Evolutionary conservation across 2,888 invertebrate species (phyloP).

Genomic region (Tetrapedia diversipes): DNA sequence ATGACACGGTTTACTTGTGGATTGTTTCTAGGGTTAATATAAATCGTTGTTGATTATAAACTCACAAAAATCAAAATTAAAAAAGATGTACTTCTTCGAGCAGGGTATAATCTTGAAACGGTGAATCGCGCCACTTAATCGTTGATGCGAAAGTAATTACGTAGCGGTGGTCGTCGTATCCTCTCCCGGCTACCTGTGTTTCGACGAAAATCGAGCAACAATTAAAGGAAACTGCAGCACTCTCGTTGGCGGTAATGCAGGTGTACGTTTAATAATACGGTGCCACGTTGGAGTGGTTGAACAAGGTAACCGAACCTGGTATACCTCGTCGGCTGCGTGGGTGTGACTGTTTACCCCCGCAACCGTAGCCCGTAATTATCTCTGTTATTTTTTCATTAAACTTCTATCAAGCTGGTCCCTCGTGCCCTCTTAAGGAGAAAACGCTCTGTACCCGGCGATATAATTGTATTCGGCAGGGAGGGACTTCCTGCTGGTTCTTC

Average conservation of each 20-base stretch:
- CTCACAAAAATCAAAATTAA: not conserved
- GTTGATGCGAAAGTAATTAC: slow-evolving; percentile 4
- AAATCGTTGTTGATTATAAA: too few species aligned
- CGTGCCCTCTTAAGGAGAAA: slow-evolving; percentile 50
- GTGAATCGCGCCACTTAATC: not conserved
- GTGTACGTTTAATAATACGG: slow-evolving; percentile 39
- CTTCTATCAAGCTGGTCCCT: slow-evolving; percentile 68
- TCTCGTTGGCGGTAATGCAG: slow-evolving; percentile 27
- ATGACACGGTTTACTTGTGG: too few species aligned
- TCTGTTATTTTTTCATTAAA: slow-evolving; percentile 78
- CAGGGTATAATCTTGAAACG: not conserved
- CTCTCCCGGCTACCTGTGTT: not conserved
- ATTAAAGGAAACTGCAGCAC: slow-evolving; percentile 17
- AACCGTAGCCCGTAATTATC: slow-evolving; percentile 70
- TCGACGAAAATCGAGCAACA: not conserved
- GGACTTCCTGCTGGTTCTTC: not conserved
- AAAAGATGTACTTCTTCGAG: not conserved
- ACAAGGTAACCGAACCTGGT: slow-evolving; percentile 35
- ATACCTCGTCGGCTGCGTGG: slow-evolving; percentile 42
- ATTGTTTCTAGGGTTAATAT: too few species aligned
- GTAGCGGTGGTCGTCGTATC: not conserved
- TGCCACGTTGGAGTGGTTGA: slow-evolving; percentile 9
- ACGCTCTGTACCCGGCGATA: slow-evolving; percentile 43
- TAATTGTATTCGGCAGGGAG: slow-evolving; percentile 48
- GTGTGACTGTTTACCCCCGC: slow-evolving; percentile 56